phyloP scores from a whole-genome alignment of 2,888 invertebrate genomes.

The Ctena decussata region DNA sequence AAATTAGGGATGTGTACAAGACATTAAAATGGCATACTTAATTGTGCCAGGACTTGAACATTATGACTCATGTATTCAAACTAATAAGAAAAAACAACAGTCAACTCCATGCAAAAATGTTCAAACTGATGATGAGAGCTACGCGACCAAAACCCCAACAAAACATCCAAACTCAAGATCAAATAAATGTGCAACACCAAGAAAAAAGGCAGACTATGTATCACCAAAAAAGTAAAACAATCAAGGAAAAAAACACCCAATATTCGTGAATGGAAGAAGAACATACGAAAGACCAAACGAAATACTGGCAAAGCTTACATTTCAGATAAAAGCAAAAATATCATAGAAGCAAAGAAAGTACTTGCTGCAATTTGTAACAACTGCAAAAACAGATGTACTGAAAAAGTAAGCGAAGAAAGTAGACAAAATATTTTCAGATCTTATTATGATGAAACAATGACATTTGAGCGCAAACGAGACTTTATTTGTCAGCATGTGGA shows the following conservation, averaged over 20 bases:
- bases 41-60: not conserved
- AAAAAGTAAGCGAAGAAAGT: not conserved
- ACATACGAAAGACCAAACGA: constrained; percentile 6
- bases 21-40: not conserved
- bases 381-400: constrained; percentile 16
- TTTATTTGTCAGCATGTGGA: constrained; percentile 12
- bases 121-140: too few species aligned
- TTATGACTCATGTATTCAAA: not conserved
- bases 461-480: constrained; percentile 15
- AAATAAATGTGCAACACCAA: not conserved
- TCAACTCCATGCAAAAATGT: too few species aligned
- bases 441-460: not conserved
- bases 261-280: constrained; percentile 16
- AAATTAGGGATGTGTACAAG: not conserved
- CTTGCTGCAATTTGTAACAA: not conserved
- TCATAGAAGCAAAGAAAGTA: not conserved
- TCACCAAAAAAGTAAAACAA: not conserved
- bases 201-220: constrained; percentile 7
- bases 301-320: constrained; percentile 15
- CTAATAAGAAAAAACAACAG: not conserved
- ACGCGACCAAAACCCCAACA: not conserved
- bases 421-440: not conserved
- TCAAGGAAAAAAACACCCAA: not conserved
- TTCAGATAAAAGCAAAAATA: not conserved
- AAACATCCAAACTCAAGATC: not conserved